Conservation (phyloP, 35 echinoderm and acorn worm genomes). For the Holothuria glaberrima region DNA sequence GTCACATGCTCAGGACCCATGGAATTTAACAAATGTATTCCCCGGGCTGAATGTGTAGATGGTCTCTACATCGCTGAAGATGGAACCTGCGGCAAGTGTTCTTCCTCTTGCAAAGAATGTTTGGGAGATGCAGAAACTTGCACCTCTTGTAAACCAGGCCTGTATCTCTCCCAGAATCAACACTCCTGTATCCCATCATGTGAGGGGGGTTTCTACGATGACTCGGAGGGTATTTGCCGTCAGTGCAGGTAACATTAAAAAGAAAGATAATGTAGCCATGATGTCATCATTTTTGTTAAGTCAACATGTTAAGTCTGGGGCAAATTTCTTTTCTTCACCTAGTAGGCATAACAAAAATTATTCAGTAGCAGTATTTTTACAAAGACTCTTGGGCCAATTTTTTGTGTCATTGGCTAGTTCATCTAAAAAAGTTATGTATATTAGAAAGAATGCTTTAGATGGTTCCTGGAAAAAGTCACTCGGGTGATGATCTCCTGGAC, state of each 20-base stretch:
- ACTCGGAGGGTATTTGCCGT: constrained; percentile 43
- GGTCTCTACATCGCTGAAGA: constrained; percentile 55
- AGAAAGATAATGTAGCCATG: no score
- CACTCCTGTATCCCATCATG: constrained; percentile 62
- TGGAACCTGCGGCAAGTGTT: constrained; percentile 70
- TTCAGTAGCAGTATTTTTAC: no score
- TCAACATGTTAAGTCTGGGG: no score
- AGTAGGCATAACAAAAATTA: no score
- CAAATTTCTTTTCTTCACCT: no score
- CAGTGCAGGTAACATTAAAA: constrained; percentile 72
- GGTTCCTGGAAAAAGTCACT: no score
- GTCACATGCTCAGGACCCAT: constrained; percentile 84
- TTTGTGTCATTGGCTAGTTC: no score
- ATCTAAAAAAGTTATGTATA: no score
- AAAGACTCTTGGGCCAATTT: no score
- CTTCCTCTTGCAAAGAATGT: constrained; percentile 64
- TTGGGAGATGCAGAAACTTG: constrained; percentile 47
- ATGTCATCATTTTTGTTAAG: no score
- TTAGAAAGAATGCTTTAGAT: no score
- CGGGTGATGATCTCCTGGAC: no score
- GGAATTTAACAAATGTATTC: constrained; percentile 72
- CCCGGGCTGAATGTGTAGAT: constrained; percentile 26
- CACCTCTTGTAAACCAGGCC: constrained; percentile 47
- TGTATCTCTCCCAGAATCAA: constrained; percentile 35
- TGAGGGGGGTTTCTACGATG: constrained; percentile 68